Evolutionary conservation across 2,113 vertebrate species (phyloP).

Genomic region (Etheostoma cragini): DNA sequence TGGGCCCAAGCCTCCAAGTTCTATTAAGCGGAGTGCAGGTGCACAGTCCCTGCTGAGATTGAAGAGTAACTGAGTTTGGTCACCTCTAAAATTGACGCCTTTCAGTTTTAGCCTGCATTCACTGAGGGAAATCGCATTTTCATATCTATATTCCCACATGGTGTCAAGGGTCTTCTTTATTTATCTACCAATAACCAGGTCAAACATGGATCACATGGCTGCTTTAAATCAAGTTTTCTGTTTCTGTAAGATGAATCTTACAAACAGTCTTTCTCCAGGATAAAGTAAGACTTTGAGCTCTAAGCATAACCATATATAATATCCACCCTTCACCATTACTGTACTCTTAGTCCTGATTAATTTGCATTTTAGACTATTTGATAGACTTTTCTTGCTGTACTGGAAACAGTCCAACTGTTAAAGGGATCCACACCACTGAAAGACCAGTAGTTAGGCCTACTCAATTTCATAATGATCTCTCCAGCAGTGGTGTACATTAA

Average conservation of each 20-base stretch:
- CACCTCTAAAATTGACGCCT: constrained; percentile 19
- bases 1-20: constrained; percentile 18
- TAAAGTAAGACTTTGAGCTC: background rate
- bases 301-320: background rate
- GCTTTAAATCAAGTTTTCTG: constrained; percentile 9
- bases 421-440: background rate
- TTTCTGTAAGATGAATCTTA: constrained; percentile 17
- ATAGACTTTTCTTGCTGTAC: background rate
- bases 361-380: too few relatives aligned
- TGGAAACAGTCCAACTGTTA: constrained; percentile 6
- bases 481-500: background rate
- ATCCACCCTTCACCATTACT: background rate
- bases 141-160: constrained; percentile 15
- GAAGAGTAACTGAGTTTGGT: constrained; percentile 45
- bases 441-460: background rate
- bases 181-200: constrained; percentile 2
- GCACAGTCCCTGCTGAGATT: constrained; percentile 40
- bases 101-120: constrained; percentile 32
- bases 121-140: constrained; percentile 41
- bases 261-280: background rate
- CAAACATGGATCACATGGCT: constrained; percentile 23
- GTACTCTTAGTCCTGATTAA: fast-evolving
- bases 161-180: background rate
- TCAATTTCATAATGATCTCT: background rate
- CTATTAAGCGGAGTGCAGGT: constrained; percentile 48